Conservation (phyloP, 2,888 invertebrate species). For the Leptopterna dolabrata region DNA sequence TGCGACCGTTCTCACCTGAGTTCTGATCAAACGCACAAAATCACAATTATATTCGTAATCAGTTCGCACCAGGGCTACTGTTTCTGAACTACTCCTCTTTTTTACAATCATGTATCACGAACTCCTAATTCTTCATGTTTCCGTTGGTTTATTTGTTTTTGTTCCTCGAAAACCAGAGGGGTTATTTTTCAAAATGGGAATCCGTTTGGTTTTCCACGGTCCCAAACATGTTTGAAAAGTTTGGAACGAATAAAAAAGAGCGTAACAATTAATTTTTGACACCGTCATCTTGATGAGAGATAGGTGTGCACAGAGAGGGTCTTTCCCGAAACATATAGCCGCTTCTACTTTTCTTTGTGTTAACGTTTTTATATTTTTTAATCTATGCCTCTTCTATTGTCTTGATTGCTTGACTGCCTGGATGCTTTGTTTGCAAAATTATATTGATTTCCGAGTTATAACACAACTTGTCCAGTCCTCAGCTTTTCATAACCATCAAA, state of each 20-base stretch:
- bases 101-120: not conserved
- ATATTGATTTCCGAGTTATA: not conserved
- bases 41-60: not conserved
- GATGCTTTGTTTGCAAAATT: slow-evolving; percentile 34
- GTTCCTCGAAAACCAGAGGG: not conserved
- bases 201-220: not conserved
- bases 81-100: slow-evolving; percentile 21
- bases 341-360: slow-evolving; percentile 63
- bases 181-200: not conserved
- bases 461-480: not conserved
- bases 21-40: not conserved
- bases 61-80: slow-evolving; percentile 17
- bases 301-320: slow-evolving; percentile 71
- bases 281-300: slow-evolving; percentile 10
- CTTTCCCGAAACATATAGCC: slow-evolving; percentile 76
- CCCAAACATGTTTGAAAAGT: not conserved
- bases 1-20: not conserved
- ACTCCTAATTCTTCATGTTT: not conserved
- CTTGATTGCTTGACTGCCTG: slow-evolving; percentile 44
- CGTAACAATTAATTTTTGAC: not conserved
- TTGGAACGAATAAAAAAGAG: not conserved
- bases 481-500: not conserved
- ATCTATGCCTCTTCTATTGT: slow-evolving; percentile 57
- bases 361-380: slow-evolving; percentile 58
- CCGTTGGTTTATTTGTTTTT: not conserved